Conservation (phyloP, 2,797 vertebrate species). For the Amblyraja radiata region DNA sequence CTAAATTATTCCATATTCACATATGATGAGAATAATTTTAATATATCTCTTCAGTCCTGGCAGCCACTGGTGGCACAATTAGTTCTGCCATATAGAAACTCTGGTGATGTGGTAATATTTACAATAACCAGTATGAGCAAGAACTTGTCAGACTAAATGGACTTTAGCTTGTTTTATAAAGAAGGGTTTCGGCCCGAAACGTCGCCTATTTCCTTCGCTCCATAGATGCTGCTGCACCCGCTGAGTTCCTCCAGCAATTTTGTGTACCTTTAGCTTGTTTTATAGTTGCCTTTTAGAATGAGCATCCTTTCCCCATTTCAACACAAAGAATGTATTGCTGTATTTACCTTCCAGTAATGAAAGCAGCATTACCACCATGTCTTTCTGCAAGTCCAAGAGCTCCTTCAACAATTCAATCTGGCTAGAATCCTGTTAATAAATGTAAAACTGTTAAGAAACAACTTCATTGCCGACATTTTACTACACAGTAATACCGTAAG, state of each 20-base stretch:
- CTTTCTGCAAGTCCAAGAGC: conserved; percentile 87
- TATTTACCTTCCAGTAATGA: conserved; percentile 81
- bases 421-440: conserved; percentile 75
- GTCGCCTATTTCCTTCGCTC: no score
- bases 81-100: neutral
- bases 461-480: neutral
- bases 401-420: conserved; percentile 89
- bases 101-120: neutral
- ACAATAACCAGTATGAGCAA: neutral
- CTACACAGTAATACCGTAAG: no score
- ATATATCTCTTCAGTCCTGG: neutral
- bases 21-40: neutral
- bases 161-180: neutral
- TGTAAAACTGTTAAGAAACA: neutral
- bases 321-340: neutral
- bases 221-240: no score
- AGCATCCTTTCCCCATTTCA: neutral
- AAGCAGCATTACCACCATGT: conserved; percentile 95
- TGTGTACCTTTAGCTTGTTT: neutral
- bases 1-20: neutral
- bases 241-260: no score
- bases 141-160: neutral
- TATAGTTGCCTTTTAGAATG: neutral
- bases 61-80: neutral
- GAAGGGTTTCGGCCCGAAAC: no score